A percentile compares a stretch with the other conserved stretches of the same genome.
Evolutionary conservation across 2,113 vertebrate species (phyloP).

Genomic region (Phyllostomus discolor): DNA sequence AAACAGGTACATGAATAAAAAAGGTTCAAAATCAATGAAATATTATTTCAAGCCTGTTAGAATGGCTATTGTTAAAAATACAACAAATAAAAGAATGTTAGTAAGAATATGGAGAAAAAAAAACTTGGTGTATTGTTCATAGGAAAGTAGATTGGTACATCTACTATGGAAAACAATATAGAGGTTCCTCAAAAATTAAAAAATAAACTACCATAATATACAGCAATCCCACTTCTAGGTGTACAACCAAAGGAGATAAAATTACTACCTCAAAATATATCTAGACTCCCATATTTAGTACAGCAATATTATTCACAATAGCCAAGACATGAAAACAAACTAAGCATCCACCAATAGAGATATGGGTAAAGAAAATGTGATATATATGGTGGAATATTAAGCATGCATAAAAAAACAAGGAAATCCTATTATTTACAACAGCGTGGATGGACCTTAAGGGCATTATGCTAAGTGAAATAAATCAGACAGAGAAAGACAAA

Average conservation of each 20-base stretch:
- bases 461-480: too few relatives aligned
- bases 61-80: background rate
- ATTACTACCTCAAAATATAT: background rate
- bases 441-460: too few relatives aligned
- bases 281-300: background rate
- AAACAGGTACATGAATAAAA: background rate
- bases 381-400: too few relatives aligned
- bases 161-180: too few relatives aligned
- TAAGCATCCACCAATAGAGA: too few relatives aligned
- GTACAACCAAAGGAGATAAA: background rate
- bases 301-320: too few relatives aligned
- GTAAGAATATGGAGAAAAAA: background rate
- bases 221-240: background rate
- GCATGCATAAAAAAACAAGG: too few relatives aligned
- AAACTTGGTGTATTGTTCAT: background rate
- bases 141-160: background rate
- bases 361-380: too few relatives aligned
- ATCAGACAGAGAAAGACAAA: too few relatives aligned
- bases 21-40: background rate
- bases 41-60: background rate
- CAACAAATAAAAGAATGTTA: background rate
- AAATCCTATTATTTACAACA: too few relatives aligned
- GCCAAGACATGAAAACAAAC: too few relatives aligned
- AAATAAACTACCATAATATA: background rate
- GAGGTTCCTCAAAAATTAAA: too few relatives aligned